Percentiles rank a stretch among this genome's conserved stretches.
These are phyloP conservation scores for Pelodiscus sinensis DNA, from an alignment of 2,113 vertebrate genomes.

Conservation along the genomic window DNA sequence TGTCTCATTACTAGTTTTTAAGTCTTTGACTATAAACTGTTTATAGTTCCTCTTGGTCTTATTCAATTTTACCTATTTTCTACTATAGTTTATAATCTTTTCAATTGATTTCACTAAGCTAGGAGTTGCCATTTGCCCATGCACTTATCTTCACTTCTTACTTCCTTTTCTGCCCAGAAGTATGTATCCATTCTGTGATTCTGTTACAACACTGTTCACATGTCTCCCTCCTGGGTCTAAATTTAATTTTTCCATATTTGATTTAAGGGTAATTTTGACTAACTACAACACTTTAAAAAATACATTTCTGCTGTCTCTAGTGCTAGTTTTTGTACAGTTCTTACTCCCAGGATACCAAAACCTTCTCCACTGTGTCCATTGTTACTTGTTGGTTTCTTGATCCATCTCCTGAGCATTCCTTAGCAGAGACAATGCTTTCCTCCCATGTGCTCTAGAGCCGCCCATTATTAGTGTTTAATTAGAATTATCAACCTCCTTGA, in stretches of 20 bases:
- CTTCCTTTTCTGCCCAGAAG: conserved; percentile 19
- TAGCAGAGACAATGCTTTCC: neutral
- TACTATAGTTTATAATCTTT: neutral
- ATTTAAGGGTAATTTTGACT: conserved; percentile 28
- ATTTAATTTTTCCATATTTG: conserved; percentile 27
- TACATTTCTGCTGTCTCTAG: neutral
- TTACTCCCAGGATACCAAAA: neutral
- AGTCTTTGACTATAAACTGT: neutral
- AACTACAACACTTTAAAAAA: neutral
- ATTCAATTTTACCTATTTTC: neutral
- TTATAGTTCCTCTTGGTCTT: neutral
- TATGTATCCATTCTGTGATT: conserved; percentile 2
- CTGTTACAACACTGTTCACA: conserved; percentile 19
- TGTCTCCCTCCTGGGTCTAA: conserved; percentile 17
- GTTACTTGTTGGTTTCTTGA: neutral
- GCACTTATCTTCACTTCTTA: conserved; percentile 1
- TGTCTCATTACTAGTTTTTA: neutral
- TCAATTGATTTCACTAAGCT: neutral
- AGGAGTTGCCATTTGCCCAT: conserved; percentile 30
- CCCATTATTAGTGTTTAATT: neutral
- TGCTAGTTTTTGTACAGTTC: neutral
- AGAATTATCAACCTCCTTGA: neutral
- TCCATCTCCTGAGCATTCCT: neutral
- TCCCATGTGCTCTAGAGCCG: neutral
- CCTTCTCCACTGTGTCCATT: neutral